Conservation (phyloP, 2,113 vertebrate species). For the Campylomormyrus tamandua region DNA sequence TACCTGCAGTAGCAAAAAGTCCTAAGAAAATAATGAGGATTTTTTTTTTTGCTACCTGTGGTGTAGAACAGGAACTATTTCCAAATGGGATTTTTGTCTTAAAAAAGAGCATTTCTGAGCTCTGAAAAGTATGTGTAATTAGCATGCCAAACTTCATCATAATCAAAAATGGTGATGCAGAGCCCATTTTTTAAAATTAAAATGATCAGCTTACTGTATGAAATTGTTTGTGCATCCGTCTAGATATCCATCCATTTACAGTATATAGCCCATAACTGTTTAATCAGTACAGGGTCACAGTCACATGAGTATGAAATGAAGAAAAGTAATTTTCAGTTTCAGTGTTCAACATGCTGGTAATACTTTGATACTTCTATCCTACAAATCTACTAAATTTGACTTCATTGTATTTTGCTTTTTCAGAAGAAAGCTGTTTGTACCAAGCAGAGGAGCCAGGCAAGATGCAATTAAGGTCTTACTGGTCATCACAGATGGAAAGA, state of each 20-base stretch:
- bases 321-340: background rate
- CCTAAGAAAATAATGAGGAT: no score
- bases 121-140: no score
- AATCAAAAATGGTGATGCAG: no score
- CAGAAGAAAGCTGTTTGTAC: conserved; percentile 37
- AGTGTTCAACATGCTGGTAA: background rate
- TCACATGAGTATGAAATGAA: background rate
- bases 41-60: no score
- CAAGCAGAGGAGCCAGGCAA: conserved; percentile 33
- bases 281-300: background rate
- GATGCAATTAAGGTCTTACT: conserved; percentile 46
- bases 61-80: no score
- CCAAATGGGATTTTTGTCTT: no score
- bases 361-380: background rate
- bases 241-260: background rate
- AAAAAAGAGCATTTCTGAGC: no score
- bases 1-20: no score
- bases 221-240: background rate
- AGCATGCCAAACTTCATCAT: no score
- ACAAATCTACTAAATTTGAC: background rate
- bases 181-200: no score
- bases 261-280: background rate
- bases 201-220: background rate
- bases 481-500: conserved; percentile 53
- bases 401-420: background rate